Conservation (phyloP, 2,888 invertebrate genomes). For the Cheilosia soror region DNA sequence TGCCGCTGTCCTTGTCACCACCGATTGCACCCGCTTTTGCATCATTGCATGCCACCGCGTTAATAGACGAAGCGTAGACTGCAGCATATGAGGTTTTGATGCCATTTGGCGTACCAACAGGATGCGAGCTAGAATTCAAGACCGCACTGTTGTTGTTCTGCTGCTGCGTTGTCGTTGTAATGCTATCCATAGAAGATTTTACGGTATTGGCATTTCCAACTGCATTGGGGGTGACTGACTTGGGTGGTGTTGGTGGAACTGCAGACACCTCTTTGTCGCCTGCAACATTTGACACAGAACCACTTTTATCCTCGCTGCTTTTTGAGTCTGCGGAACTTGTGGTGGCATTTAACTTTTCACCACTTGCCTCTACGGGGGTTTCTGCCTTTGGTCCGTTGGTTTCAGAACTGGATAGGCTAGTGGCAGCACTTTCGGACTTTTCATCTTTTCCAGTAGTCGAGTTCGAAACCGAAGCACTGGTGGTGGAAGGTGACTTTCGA, state of each 20-base stretch:
- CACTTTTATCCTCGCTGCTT: conserved; percentile 40
- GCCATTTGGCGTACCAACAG: conserved; percentile 77
- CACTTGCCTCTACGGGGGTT: conserved; percentile 39
- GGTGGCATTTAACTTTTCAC: conserved; percentile 53
- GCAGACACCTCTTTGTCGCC: conserved; percentile 73
- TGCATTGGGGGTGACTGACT: conserved; percentile 74
- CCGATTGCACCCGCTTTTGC: conserved; percentile 43
- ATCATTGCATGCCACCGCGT: conserved; percentile 39
- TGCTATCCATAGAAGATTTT: conserved; percentile 53
- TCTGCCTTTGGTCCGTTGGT: conserved; percentile 62
- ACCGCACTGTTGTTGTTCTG: conserved; percentile 50
- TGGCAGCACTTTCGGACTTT: conserved; percentile 36
- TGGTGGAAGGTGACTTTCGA: conserved; percentile 52
- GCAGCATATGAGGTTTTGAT: conserved; percentile 78
- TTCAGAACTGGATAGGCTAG: conserved; percentile 43
- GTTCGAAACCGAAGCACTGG: conserved; percentile 47
- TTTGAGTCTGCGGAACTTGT: conserved; percentile 54
- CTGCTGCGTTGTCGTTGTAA: conserved; percentile 51
- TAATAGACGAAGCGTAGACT: conserved; percentile 66
- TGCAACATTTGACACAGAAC: conserved; percentile 49
- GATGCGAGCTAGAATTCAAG: conserved; percentile 62
- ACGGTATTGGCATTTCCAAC: conserved; percentile 76
- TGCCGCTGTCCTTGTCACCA: conserved; percentile 62
- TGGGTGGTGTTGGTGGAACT: conserved; percentile 49
- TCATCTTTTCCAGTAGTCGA: conserved; percentile 63